Conservation (phyloP, 2,888 invertebrate genomes). For the Tetragonula carbonaria region DNA sequence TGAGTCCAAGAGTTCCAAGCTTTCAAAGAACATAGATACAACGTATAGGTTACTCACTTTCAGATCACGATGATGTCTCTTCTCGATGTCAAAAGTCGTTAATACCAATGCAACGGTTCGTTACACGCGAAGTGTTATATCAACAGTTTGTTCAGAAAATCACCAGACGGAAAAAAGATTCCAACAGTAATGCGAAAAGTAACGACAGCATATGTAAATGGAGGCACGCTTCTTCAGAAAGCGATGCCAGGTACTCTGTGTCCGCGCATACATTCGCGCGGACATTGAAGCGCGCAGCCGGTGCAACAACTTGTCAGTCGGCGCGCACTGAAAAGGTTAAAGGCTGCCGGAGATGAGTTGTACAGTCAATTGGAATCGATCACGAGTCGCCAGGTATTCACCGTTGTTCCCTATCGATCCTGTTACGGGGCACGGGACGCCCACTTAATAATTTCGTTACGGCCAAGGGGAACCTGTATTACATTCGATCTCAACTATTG, state of each 20-base stretch:
- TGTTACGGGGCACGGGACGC: conserved; percentile 40
- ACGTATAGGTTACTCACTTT: background rate
- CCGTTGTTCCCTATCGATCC: conserved; percentile 40
- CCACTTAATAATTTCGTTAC: conserved; percentile 56
- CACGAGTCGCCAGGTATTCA: conserved; percentile 26
- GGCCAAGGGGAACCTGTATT: conserved; percentile 12
- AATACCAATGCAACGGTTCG: background rate
- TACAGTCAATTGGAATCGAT: conserved; percentile 42
- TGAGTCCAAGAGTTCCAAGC: background rate
- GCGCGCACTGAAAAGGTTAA: conserved; percentile 27
- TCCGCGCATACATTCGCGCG: background rate
- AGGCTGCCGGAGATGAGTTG: conserved; percentile 30
- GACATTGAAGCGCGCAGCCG: conserved; percentile 8
- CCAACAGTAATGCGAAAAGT: background rate
- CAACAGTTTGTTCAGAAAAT: background rate
- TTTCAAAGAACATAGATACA: background rate
- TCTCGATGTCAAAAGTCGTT: background rate
- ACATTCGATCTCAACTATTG: conserved; percentile 42
- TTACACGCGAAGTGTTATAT: background rate
- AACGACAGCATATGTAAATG: background rate
- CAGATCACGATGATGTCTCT: background rate
- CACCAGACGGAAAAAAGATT: background rate
- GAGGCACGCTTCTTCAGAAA: background rate
- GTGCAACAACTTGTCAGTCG: conserved; percentile 27
- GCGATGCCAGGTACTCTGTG: background rate